A percentile compares a stretch with the other conserved stretches of the same genome.
These are phyloP conservation scores for Pelobates fuscus DNA, from an alignment of 2,113 vertebrate genomes.

Conservation along the genomic window DNA sequence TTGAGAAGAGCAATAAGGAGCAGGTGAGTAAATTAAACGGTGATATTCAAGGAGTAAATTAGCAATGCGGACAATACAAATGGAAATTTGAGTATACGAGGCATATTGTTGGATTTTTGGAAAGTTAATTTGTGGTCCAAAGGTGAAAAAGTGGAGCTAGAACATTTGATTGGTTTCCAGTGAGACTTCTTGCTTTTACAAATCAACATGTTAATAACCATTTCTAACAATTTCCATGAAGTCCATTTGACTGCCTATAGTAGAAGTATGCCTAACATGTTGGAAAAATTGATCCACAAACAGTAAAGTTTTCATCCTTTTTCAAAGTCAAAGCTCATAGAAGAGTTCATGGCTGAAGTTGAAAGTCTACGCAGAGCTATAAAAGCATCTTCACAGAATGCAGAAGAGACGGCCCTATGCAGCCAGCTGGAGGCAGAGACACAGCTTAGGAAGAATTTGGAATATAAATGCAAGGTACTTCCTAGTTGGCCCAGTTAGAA, in stretches of 20 bases:
- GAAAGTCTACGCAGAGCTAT: slow-evolving; percentile 62
- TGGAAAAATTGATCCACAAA: too few relatives aligned
- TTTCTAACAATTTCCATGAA: too few relatives aligned
- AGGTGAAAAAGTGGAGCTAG: too few relatives aligned
- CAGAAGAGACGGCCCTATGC: slow-evolving; percentile 50
- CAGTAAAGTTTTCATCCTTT: too few relatives aligned
- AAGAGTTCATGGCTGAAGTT: slow-evolving; percentile 61
- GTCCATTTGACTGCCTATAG: too few relatives aligned
- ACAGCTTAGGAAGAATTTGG: slow-evolving; percentile 53
- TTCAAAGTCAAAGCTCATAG: slow-evolving; percentile 65
- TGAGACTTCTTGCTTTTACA: too few relatives aligned
- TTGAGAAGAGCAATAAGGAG: slow-evolving; percentile 67
- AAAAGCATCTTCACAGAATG: slow-evolving; percentile 58
- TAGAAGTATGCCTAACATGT: too few relatives aligned
- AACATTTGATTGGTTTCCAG: too few relatives aligned
- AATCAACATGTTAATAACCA: too few relatives aligned
- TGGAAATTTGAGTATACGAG: too few relatives aligned
- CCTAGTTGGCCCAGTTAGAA: not conserved
- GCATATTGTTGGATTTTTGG: too few relatives aligned
- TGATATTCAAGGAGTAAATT: not conserved
- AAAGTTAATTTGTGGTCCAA: too few relatives aligned
- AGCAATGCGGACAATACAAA: not conserved
- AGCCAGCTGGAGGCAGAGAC: slow-evolving; percentile 54
- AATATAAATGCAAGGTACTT: slow-evolving; percentile 60
- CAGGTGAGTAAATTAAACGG: slow-evolving; percentile 57